phyloP scores from a whole-genome alignment of 2,113 vertebrate genomes.

The Sinocyclocheilus maitianheensis region DNA sequence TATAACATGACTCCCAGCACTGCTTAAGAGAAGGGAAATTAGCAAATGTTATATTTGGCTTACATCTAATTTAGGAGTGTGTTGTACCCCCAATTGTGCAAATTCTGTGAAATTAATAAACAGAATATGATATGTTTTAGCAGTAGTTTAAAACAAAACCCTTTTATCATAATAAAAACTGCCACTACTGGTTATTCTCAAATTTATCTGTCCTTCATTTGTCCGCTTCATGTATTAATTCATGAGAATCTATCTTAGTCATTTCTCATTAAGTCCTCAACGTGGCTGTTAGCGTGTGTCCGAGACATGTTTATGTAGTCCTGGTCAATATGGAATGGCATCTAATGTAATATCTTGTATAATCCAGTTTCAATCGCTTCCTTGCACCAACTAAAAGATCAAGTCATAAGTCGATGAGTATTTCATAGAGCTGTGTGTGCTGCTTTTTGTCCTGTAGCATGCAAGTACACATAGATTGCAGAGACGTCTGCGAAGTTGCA shows the following conservation, averaged over 20 bases:
- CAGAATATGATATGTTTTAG: neutral
- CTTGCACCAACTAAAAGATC: constrained; percentile 44
- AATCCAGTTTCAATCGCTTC: neutral
- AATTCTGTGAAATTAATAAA: neutral
- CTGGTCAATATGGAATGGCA: constrained; percentile 39
- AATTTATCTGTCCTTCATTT: neutral
- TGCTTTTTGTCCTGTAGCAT: too few species aligned
- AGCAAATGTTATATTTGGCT: neutral
- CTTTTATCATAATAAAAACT: neutral
- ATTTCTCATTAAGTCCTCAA: constrained; percentile 31
- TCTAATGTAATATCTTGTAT: neutral
- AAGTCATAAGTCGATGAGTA: constrained; percentile 6
- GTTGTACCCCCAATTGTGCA: neutral
- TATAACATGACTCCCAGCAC: neutral
- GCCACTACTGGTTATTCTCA: neutral
- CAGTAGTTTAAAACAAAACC: neutral
- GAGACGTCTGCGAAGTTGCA: neutral
- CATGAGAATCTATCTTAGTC: neutral
- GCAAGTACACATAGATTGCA: neutral
- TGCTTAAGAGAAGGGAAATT: neutral
- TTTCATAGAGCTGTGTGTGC: neutral
- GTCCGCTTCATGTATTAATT: constrained; percentile 3
- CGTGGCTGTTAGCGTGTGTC: neutral
- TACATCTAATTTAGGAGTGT: too few species aligned
- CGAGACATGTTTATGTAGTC: constrained; percentile 55